These are phyloP conservation scores for Acrobasis consociella DNA, from an alignment of 2,888 invertebrate species.

Conservation along the genomic window DNA sequence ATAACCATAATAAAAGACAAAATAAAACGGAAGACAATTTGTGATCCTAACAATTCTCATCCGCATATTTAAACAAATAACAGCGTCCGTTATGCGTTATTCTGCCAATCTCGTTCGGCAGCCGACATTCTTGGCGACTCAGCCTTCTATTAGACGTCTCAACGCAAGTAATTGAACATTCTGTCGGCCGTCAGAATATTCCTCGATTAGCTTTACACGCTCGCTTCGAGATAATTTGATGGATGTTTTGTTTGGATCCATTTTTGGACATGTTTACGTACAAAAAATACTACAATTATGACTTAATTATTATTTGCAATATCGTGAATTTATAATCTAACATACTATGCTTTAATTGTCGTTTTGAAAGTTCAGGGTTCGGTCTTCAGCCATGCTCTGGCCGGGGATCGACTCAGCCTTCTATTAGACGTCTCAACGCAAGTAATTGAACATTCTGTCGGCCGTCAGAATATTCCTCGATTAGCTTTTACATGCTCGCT, in stretches of 20 bases:
- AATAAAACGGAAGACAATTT: slow-evolving; percentile 15
- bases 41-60: slow-evolving; percentile 17
- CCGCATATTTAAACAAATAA: slow-evolving; percentile 32
- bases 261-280: too few species aligned
- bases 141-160: slow-evolving; percentile 46
- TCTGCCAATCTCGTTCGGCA: slow-evolving; percentile 52
- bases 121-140: slow-evolving; percentile 48
- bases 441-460: slow-evolving; percentile 67
- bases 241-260: neutral
- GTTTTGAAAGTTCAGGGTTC: too few species aligned
- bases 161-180: slow-evolving; percentile 68
- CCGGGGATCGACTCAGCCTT: too few species aligned
- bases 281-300: too few species aligned
- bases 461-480: slow-evolving; percentile 59
- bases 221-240: slow-evolving; percentile 8
- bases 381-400: too few species aligned
- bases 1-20: neutral
- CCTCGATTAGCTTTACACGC: slow-evolving; percentile 42
- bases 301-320: too few species aligned
- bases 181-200: slow-evolving; percentile 59
- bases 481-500: slow-evolving; percentile 34
- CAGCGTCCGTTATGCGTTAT: slow-evolving; percentile 35
- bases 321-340: too few species aligned
- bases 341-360: too few species aligned
- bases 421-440: slow-evolving; percentile 52